These are phyloP conservation scores for Daboia siamensis DNA, from an alignment of 2,113 vertebrate genomes.

Conservation along the genomic window DNA sequence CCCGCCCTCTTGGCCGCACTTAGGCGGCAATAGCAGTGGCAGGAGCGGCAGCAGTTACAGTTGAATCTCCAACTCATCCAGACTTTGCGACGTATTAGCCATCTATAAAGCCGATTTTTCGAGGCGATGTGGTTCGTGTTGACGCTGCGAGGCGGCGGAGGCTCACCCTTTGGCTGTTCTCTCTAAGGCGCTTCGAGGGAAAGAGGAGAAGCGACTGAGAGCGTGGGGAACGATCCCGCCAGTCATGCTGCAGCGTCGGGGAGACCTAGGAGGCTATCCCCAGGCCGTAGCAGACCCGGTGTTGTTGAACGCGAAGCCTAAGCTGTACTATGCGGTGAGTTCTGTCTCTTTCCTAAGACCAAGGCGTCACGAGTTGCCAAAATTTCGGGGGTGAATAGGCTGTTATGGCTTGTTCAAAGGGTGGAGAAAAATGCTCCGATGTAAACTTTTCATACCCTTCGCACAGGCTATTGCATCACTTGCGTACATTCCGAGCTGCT, in stretches of 20 bases:
- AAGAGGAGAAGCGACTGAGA: not conserved
- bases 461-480: not conserved
- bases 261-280: not conserved
- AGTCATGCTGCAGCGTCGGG: conserved; percentile 1
- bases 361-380: not conserved
- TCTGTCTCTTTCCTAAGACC: not conserved
- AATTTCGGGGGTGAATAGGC: not conserved
- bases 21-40: not conserved
- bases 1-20: not conserved
- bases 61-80: conserved; percentile 19
- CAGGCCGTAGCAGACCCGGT: conserved; percentile 77
- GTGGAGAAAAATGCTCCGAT: not conserved
- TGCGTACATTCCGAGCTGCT: not conserved
- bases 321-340: conserved; percentile 77
- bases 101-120: not conserved
- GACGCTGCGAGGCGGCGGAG: not conserved
- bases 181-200: not conserved
- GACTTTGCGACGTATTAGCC: not conserved
- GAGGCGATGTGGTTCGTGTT: not conserved
- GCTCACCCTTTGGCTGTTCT: not conserved
- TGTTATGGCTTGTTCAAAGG: too few relatives aligned
- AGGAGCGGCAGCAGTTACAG: conserved; percentile 27
- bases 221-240: not conserved
- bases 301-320: conserved; percentile 72
- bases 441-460: not conserved